Evolutionary conservation across 2,888 invertebrate species (phyloP).

Genomic region (Candidula unifasciata): DNA sequence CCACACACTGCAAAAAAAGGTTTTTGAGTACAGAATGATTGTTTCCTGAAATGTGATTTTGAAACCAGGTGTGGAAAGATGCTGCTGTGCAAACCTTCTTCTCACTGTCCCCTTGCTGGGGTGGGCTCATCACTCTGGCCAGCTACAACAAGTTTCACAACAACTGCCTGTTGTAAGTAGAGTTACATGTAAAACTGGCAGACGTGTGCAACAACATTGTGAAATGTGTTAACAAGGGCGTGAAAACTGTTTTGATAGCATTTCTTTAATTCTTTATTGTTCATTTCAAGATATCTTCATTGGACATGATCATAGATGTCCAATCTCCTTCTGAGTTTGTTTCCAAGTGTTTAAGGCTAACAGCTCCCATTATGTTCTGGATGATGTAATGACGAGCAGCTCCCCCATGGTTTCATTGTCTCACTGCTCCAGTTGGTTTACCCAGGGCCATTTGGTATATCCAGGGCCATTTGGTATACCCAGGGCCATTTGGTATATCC

Average conservation of each 20-base stretch:
- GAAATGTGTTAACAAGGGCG: too few relatives aligned
- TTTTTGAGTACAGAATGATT: background rate
- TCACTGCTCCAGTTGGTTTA: background rate
- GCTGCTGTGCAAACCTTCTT: conserved; percentile 88
- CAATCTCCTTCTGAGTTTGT: too few relatives aligned
- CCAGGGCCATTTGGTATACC: background rate
- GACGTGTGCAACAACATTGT: background rate
- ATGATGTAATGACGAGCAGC: too few relatives aligned
- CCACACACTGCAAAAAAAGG: too few relatives aligned
- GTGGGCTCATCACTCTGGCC: conserved; percentile 89
- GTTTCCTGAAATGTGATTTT: background rate
- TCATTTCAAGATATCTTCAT: too few relatives aligned
- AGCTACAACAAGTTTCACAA: conserved; percentile 82
- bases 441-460: background rate
- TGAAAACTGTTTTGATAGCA: too few relatives aligned
- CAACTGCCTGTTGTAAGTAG: conserved; percentile 85
- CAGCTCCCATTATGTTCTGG: too few relatives aligned
- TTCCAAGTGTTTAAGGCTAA: too few relatives aligned
- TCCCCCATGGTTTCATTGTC: too few relatives aligned
- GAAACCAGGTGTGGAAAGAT: conserved; percentile 63
- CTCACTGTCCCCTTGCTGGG: conserved; percentile 90
- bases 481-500: background rate
- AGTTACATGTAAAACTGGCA: background rate
- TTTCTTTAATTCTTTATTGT: too few relatives aligned
- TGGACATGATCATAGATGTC: too few relatives aligned